These are phyloP conservation scores for Caenorhabditis inopinata DNA, from an alignment of 1,140 invertebrate genomes.

Conservation along the genomic window DNA sequence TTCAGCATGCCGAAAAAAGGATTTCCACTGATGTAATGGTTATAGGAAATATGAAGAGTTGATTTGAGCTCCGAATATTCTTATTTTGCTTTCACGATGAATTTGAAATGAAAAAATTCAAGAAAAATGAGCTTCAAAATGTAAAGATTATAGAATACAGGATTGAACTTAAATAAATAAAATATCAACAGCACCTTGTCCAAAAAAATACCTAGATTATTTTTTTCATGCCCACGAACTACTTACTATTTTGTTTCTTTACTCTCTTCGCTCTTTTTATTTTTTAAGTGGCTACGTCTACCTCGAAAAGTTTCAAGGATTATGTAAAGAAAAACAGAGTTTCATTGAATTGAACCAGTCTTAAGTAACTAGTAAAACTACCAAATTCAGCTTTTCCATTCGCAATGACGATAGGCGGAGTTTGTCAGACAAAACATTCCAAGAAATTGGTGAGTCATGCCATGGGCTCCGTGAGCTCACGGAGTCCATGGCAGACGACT, in stretches of 20 bases:
- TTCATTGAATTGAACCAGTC: background rate
- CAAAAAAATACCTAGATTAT: too few species aligned
- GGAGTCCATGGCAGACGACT: background rate
- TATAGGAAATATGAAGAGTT: too few species aligned
- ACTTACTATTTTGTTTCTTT: background rate
- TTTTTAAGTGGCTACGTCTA: background rate
- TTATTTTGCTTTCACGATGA: too few species aligned
- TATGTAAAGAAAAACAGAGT: background rate
- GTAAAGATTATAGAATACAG: too few species aligned
- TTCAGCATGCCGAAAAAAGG: too few species aligned
- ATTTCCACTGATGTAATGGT: too few species aligned
- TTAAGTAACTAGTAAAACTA: background rate
- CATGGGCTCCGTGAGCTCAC: background rate
- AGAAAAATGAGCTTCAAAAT: too few species aligned
- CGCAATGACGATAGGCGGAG: constrained; percentile 13
- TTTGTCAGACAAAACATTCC: background rate
- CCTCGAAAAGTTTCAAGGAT: background rate
- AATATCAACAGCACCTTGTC: too few species aligned
- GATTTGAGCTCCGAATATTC: too few species aligned
- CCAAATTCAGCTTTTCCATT: background rate
- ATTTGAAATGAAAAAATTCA: too few species aligned
- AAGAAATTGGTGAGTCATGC: background rate
- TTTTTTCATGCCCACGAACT: too few species aligned
- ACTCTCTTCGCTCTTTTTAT: background rate
- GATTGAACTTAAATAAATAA: too few species aligned